Evolutionary conservation across 2,797 vertebrate genomes (phyloP).

Genomic region (Lagocephalus sceleratus): DNA sequence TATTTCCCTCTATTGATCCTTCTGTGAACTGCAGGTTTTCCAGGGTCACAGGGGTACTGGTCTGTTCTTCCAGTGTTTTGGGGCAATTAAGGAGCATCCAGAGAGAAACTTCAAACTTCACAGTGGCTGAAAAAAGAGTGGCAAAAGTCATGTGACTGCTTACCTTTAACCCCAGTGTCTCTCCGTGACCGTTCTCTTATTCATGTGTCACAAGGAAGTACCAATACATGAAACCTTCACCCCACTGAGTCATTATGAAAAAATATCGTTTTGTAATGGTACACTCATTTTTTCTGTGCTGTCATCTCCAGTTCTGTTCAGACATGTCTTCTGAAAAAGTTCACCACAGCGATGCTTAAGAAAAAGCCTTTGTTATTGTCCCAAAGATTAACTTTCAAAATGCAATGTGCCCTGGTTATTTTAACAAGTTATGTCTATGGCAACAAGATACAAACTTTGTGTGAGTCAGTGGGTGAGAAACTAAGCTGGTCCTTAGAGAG

Average conservation of each 20-base stretch:
- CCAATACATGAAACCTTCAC: slow-evolving; percentile 17
- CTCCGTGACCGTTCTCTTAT: slow-evolving; percentile 1
- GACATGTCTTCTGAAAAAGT: slow-evolving; percentile 23
- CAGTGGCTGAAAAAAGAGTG: no score
- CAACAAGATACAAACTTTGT: slow-evolving; percentile 36
- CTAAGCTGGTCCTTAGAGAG: slow-evolving; percentile 26
- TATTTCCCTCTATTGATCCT: no score
- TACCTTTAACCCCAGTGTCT: slow-evolving; percentile 15
- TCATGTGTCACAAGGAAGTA: slow-evolving; percentile 13
- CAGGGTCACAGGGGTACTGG: no score
- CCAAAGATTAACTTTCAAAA: slow-evolving; percentile 14
- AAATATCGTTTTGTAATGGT: slow-evolving; percentile 13
- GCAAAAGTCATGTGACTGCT: no score
- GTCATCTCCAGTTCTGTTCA: slow-evolving; percentile 18
- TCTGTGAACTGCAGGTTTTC: no score
- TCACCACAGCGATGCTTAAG: slow-evolving; percentile 13
- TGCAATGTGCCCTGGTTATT: slow-evolving; percentile 12
- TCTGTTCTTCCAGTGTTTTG: no score
- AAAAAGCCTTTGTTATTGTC: slow-evolving; percentile 10
- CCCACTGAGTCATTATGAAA: slow-evolving; percentile 21
- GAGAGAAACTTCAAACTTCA: no score
- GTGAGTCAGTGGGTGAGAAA: slow-evolving; percentile 45
- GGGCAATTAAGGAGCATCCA: no score
- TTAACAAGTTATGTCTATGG: slow-evolving; percentile 26
- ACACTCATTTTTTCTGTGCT: slow-evolving; percentile 22